Evolutionary conservation across 2,888 invertebrate species (phyloP), one percentile per base, ranked within the genome.

Genomic region (Rhagophthalmus giganteus): DNA sequence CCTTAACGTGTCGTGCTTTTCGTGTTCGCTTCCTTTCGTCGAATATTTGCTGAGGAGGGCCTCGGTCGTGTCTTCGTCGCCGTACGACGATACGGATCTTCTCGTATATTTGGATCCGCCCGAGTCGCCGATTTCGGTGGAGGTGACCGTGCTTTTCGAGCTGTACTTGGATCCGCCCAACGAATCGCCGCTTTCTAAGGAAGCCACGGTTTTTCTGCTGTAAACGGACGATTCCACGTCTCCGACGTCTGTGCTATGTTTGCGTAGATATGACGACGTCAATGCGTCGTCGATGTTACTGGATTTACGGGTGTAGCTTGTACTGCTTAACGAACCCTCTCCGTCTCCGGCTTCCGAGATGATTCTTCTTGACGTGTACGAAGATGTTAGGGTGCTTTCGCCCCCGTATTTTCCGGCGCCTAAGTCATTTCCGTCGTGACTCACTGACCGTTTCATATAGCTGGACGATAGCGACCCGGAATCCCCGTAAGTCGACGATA

Each of bases 201-300:
- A 20, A 28, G 31, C 47, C 25, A 53, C 56, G 1, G 63, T 61
- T 45, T 65, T 61, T 54, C 60, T 66, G 2, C 59, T 59, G 26
- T 65, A 69, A 34, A 54, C 53, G 33, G 65, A 68, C 16, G 61
- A 61, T 37, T 64, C 64, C 11, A 57, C 65, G 24, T 60, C 62
- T 9, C 57, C 62, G 20, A 31, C 4, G 15, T 54, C 54, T n/a
- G 37, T 32, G 5, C 41, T 34, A 16, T 46, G 47, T 40, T 47
- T 46, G 8, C 35, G 30, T 0, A 9, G 26, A 9, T 42, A 48
- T n/a, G 34, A 26, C n/a, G 34, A 34, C 8, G 35, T 35, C 16
- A 45, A 12, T 6, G 25, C 38, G 33, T 49, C 51, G 14, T 50
- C 52, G 1, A 28, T 26, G 25, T 55, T 49, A 6, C 12, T n/a